Conservation (phyloP, 2,888 invertebrate genomes). For the Drosophila nigritarsus region DNA sequence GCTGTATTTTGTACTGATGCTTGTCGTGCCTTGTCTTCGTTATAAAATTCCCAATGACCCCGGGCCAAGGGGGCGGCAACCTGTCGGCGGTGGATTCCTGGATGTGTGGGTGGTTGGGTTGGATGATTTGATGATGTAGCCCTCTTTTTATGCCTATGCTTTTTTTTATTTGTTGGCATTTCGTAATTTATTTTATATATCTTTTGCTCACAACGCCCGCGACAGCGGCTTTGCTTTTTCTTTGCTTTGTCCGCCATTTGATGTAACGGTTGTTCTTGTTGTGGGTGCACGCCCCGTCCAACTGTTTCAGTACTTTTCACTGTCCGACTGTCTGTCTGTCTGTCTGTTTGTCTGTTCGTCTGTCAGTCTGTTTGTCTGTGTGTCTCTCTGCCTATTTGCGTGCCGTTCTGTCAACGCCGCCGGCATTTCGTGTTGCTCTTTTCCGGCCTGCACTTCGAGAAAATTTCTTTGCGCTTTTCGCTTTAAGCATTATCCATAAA, state of each 20-base stretch:
- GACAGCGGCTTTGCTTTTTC: constrained; percentile 21
- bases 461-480: constrained; percentile 36
- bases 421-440: constrained; percentile 61
- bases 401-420: constrained; percentile 51
- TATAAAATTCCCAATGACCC: constrained; percentile 43
- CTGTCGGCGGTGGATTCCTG: constrained; percentile 13
- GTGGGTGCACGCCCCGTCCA: constrained; percentile 30
- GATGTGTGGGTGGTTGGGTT: constrained; percentile 5
- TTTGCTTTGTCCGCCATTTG: constrained; percentile 27
- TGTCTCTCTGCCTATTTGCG: constrained; percentile 38
- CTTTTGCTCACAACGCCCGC: constrained; percentile 51
- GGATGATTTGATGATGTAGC: not conserved
- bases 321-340: not conserved
- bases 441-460: constrained; percentile 60
- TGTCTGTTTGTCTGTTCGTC: constrained; percentile 7
- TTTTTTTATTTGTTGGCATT: constrained; percentile 72
- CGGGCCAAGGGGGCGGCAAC: constrained; percentile 37
- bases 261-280: constrained; percentile 17
- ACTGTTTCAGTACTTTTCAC: constrained; percentile 20
- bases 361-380: constrained; percentile 7
- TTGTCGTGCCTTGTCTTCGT: constrained; percentile 8
- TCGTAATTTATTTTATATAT: constrained; percentile 75
- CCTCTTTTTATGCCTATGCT: constrained; percentile 51
- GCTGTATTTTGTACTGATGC: constrained; percentile 4
- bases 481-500: not conserved